Conservation (phyloP, 2,888 invertebrate genomes). For the Dugesia japonica region DNA sequence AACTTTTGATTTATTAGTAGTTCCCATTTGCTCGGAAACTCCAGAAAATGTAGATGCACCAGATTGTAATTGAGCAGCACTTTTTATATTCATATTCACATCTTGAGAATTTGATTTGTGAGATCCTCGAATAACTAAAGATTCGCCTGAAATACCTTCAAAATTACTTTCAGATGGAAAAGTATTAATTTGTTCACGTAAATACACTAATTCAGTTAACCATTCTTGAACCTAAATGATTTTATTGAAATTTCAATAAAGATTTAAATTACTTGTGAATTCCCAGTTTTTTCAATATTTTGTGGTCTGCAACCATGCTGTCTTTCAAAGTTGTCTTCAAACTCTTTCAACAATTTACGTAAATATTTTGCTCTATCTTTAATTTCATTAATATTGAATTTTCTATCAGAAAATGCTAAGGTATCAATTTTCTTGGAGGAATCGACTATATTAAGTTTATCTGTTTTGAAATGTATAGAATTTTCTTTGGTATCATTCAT, state of each 20-base stretch:
- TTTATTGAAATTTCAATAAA: not conserved
- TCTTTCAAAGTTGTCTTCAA: not conserved
- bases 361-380: not conserved
- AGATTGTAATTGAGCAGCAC: not conserved
- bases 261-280: not conserved
- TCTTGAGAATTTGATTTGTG: not conserved
- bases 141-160: not conserved
- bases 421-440: not conserved
- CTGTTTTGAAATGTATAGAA: not conserved
- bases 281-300: conserved; percentile 2
- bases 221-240: conserved; percentile 1
- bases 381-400: not conserved
- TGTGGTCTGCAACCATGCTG: not conserved
- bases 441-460: not conserved
- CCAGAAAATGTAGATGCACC: not conserved
- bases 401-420: not conserved
- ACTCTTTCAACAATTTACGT: not conserved
- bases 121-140: not conserved
- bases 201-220: not conserved
- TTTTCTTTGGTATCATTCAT: conserved; percentile 12
- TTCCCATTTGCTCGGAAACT: not conserved
- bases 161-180: not conserved
- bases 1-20: not conserved
- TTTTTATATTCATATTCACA: not conserved
- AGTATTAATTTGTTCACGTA: not conserved